phyloP scores from a whole-genome alignment of 2,797 vertebrate genomes.

The Bryconaethiops microstoma region DNA sequence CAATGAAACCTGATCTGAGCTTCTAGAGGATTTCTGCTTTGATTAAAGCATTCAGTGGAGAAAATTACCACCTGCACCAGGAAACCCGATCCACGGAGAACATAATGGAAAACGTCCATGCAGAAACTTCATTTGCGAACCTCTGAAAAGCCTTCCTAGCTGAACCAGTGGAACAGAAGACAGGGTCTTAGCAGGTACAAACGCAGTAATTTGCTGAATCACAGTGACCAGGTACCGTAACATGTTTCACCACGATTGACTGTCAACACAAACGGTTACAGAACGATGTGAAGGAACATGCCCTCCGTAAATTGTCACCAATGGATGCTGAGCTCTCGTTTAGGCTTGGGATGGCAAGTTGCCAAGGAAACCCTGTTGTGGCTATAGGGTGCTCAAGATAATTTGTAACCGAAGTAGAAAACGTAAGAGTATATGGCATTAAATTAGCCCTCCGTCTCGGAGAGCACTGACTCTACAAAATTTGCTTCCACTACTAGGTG shows the following conservation, averaged over 20 bases:
- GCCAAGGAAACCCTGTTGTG: constrained; percentile 48
- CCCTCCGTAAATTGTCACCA: neutral
- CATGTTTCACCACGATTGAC: neutral
- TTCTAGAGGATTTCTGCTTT: constrained; percentile 36
- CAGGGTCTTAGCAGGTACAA: neutral
- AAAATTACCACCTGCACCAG: constrained; percentile 45
- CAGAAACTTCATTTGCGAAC: constrained; percentile 37
- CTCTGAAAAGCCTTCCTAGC: constrained; percentile 28
- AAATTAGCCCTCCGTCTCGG: constrained; percentile 23
- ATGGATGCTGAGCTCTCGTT: constrained; percentile 21
- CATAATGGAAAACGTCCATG: constrained; percentile 41
- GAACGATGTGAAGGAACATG: constrained; percentile 3
- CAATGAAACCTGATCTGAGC: constrained; percentile 45
- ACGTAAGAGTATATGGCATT: constrained; percentile 24
- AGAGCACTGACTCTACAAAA: neutral
- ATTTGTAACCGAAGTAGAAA: constrained; percentile 7
- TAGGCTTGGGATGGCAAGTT: constrained; percentile 27
- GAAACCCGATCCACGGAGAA: constrained; percentile 44
- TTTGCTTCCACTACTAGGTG: constrained; percentile 6
- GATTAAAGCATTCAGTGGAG: constrained; percentile 4
- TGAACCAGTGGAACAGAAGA: neutral
- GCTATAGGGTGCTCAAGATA: constrained; percentile 21
- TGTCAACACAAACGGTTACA: constrained; percentile 11
- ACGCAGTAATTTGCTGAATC: constrained; percentile 4
- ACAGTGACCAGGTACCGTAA: neutral